Percentiles rank a stretch among this genome's conserved stretches.
These are phyloP conservation scores for Mechanitis messenoides DNA, from an alignment of 2,888 invertebrate genomes.

Conservation along the genomic window DNA sequence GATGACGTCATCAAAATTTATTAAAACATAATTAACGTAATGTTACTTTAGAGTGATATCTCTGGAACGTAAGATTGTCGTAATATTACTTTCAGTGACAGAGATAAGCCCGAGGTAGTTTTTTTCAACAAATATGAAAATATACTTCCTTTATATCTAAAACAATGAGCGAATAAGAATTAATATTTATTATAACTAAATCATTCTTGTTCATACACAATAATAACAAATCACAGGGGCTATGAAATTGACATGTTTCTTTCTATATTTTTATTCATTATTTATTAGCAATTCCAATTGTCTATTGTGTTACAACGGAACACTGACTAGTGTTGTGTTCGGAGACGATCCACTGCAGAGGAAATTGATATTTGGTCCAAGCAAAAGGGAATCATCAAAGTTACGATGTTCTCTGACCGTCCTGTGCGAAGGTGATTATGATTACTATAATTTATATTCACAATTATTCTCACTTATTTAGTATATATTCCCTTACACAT, in stretches of 20 bases:
- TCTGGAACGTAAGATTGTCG: too few relatives aligned
- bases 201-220: not conserved
- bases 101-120: too few relatives aligned
- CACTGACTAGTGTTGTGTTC: constrained; percentile 43
- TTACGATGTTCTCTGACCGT: constrained; percentile 44
- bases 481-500: too few relatives aligned
- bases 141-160: too few relatives aligned
- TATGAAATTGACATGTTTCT: constrained; percentile 19
- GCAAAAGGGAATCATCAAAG: constrained; percentile 33
- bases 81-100: too few relatives aligned
- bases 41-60: too few relatives aligned
- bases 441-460: not conserved
- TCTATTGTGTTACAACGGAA: constrained; percentile 61
- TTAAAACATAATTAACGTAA: too few relatives aligned
- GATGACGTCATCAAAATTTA: too few relatives aligned
- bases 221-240: constrained; percentile 17
- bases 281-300: constrained; percentile 31
- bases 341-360: constrained; percentile 53
- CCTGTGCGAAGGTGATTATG: constrained; percentile 22
- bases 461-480: too few relatives aligned
- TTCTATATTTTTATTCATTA: constrained; percentile 28
- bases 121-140: too few relatives aligned
- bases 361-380: constrained; percentile 35
- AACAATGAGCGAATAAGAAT: too few relatives aligned
- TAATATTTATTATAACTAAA: not conserved